Percentiles rank a stretch among this genome's conserved stretches.
Evolutionary conservation across 2,113 vertebrate genomes (phyloP).

Genomic region (Lophotis ruficrista): DNA sequence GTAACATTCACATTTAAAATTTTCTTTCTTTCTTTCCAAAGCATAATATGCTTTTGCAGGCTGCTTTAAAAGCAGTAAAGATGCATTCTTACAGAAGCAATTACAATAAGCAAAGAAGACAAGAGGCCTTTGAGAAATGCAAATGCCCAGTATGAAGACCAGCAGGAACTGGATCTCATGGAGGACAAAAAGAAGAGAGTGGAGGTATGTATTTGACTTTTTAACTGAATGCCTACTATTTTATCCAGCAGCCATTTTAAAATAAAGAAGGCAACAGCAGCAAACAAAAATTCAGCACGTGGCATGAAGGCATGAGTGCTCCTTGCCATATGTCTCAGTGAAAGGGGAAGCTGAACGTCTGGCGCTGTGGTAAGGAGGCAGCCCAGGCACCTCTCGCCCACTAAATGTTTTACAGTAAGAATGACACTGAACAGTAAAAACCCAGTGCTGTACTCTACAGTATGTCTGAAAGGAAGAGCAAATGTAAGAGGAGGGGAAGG

Average conservation of each 20-base stretch:
- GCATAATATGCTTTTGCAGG: not conserved
- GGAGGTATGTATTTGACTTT: not conserved
- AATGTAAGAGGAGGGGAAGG: not conserved
- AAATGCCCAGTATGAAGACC: not conserved
- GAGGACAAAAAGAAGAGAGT: not conserved
- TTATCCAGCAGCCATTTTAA: not conserved
- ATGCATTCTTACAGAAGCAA: not conserved
- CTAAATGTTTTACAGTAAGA: not conserved
- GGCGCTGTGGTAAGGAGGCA: not conserved
- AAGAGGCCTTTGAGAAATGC: not conserved
- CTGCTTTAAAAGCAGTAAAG: not conserved
- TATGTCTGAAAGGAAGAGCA: not conserved
- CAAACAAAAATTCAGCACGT: not conserved
- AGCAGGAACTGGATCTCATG: not conserved
- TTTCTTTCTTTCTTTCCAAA: not conserved
- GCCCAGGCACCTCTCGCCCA: not conserved
- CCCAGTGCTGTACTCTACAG: not conserved
- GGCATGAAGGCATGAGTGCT: not conserved
- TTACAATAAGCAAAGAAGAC: not conserved
- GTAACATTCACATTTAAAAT: not conserved
- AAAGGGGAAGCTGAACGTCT: not conserved
- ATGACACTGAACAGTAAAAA: not conserved
- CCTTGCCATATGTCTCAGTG: not conserved
- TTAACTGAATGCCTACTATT: not conserved
- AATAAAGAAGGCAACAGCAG: not conserved